Evolutionary conservation across 2,797 vertebrate species (phyloP).

Genomic region (Distichodus sexfasciatus): DNA sequence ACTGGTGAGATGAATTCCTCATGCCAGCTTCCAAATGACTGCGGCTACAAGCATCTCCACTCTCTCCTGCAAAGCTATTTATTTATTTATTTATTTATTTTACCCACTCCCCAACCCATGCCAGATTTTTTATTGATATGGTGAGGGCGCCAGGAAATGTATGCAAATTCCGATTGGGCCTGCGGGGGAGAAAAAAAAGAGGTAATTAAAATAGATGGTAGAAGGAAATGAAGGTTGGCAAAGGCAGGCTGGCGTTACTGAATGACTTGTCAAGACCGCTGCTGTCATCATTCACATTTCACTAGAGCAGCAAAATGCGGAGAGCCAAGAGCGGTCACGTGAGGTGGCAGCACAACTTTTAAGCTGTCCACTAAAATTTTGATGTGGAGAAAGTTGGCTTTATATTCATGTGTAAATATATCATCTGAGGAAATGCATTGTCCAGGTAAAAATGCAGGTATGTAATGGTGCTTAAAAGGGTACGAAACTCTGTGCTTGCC

Average conservation of each 20-base stretch:
- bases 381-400: neutral
- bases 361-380: neutral
- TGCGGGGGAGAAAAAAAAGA: conserved; percentile 14
- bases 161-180: conserved; percentile 45
- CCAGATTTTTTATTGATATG: conserved; percentile 44
- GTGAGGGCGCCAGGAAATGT: conserved; percentile 31
- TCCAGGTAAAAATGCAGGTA: too few species aligned
- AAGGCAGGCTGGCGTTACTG: conserved; percentile 35
- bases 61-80: neutral
- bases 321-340: neutral
- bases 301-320: neutral
- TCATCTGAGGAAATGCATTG: neutral
- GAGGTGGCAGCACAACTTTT: neutral
- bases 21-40: conserved; percentile 11
- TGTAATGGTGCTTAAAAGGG: too few species aligned
- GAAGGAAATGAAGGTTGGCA: conserved; percentile 43
- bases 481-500: too few species aligned
- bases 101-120: neutral
- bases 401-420: neutral
- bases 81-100: conserved; percentile 22
- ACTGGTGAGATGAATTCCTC: neutral
- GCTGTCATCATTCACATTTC: conserved; percentile 35
- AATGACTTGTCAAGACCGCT: conserved; percentile 35
- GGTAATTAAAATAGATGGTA: conserved; percentile 51
- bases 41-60: neutral